A percentile compares a stretch with the other conserved stretches of the same genome.
phyloP scores from a whole-genome alignment of 1,140 invertebrate genomes.

The Drosophila quadrilineata region DNA sequence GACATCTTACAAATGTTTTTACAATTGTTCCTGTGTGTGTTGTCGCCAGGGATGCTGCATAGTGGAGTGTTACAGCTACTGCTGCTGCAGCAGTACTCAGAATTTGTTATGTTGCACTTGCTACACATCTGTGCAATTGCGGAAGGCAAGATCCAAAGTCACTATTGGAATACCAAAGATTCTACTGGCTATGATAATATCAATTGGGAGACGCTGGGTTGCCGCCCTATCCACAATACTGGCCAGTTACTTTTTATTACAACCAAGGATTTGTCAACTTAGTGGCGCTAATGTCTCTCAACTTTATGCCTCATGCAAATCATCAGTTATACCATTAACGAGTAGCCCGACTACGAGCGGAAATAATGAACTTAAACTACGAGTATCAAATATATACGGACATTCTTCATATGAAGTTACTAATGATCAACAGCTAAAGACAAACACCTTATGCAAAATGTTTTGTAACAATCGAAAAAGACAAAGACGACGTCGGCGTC shows the following conservation, averaged over 20 bases:
- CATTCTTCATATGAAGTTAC: constrained; percentile 43
- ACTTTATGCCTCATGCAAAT: background rate
- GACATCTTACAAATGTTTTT: constrained; percentile 44
- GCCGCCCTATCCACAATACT: constrained; percentile 36
- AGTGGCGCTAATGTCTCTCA: background rate
- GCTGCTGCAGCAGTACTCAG: constrained; percentile 25
- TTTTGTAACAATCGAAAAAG: constrained; percentile 61
- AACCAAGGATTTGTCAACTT: background rate
- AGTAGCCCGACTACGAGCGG: background rate
- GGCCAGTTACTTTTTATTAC: constrained; percentile 38
- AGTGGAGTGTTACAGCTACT: constrained; percentile 49
- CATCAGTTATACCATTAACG: background rate
- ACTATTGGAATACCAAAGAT: constrained; percentile 9
- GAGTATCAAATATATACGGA: constrained; percentile 35
- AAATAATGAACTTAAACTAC: constrained; percentile 26
- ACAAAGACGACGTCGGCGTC: constrained; percentile 37
- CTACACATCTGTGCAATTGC: constrained; percentile 4
- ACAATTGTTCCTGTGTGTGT: constrained; percentile 61
- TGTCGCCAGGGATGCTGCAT: constrained; percentile 65
- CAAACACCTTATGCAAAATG: constrained; percentile 63
- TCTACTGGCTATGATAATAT: constrained; percentile 22
- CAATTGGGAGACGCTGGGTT: constrained; percentile 31
- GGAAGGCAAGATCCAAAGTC: constrained; percentile 5
- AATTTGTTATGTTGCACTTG: constrained; percentile 9
- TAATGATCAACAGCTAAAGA: constrained; percentile 62